Evolutionary conservation across 2,797 vertebrate species (phyloP), one percentile per base, ranked within the genome.

Genomic region (Stomatorhinus walkeri): DNA sequence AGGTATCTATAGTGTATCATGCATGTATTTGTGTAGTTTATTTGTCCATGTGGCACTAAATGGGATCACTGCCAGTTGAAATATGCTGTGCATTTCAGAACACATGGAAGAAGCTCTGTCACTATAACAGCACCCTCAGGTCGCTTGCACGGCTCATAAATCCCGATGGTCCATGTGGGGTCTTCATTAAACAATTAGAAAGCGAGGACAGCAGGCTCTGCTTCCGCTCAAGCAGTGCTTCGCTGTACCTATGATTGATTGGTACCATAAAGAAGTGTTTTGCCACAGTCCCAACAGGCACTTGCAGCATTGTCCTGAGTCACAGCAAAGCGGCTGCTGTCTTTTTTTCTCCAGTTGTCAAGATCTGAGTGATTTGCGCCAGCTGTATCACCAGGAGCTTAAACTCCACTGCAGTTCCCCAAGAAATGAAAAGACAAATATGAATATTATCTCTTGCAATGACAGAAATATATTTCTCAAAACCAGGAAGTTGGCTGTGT

Each of bases 201-300:
- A 97, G 91, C 22, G 94, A 92, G 16, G 90, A 91, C 40, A 97
- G 92, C 22, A 97, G 87, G 19, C 91, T 94, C 88, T 93, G 91
- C 91, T 97, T 97, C 14, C 97, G 84, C 1, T 94, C 93, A 14
- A 96, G 93, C 72, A 96, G 90, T 89, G 90, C 87, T n/a, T 95
- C 91, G 10, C 95, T 95, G 87, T 97, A 96, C 4, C 94, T 92
- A 36, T 79, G 32, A 89, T 94, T 93, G 87, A 94, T 92, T n/a
- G 95, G 89, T 28, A 95, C 94, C 93, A 94, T 95, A 5, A 94
- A 79, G 90, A 12, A 1, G 87, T 89, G 7, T 93, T 95, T 4
- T 93, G 92, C 95, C 96, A 96, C 14, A 96, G 94, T 19, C 94
- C 94, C 46, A 93, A 95, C 88, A 96, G 89, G 90, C 92, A 95